Percentiles rank a stretch among this genome's conserved stretches.
Evolutionary conservation across 2,888 invertebrate genomes (phyloP).

Genomic region (Zygogramma bicolorata): DNA sequence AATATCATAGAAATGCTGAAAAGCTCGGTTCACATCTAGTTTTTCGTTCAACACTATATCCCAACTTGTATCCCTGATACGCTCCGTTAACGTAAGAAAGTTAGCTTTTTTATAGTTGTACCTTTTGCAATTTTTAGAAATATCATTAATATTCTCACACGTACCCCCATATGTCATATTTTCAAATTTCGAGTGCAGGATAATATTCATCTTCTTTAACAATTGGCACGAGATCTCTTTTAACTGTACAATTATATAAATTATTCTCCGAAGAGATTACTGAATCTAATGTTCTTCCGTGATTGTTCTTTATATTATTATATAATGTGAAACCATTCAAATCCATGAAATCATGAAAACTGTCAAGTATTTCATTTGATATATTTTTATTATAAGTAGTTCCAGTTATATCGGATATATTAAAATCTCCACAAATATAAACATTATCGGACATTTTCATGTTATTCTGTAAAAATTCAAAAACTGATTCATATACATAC

Average conservation of each 20-base stretch:
- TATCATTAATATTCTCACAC: not conserved
- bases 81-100: not conserved
- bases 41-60: constrained; percentile 8
- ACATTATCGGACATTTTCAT: not conserved
- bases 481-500: not conserved
- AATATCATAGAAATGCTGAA: not conserved
- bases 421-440: not conserved
- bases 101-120: constrained; percentile 6
- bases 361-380: not conserved
- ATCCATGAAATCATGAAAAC: not conserved
- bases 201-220: not conserved
- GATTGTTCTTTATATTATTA: not conserved
- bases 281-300: not conserved
- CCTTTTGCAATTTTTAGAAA: not conserved
- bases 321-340: not conserved
- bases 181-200: not conserved
- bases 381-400: not conserved
- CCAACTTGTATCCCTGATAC: constrained; percentile 1
- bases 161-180: not conserved
- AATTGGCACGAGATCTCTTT: not conserved
- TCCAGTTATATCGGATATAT: not conserved
- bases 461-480: not conserved
- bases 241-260: not conserved
- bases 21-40: constrained; percentile 5
- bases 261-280: not conserved